Conservation (phyloP, 2,797 vertebrate species). For the Trachurus trachurus region DNA sequence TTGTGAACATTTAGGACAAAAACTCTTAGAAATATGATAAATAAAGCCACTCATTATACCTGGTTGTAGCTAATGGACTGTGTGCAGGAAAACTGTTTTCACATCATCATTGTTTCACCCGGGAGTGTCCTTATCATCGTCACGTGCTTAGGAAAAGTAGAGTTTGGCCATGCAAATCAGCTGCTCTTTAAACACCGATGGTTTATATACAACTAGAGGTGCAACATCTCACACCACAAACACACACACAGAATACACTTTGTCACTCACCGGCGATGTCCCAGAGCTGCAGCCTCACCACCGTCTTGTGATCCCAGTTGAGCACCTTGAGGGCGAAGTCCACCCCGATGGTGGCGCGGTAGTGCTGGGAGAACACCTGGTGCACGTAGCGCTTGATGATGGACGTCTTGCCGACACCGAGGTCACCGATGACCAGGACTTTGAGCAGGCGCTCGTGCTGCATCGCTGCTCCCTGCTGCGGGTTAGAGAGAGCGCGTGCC, state of each 20-base stretch:
- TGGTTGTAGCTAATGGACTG: too few species aligned
- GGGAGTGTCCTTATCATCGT: neutral
- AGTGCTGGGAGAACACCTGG: conserved; percentile 88
- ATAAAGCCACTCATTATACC: too few species aligned
- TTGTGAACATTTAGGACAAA: too few species aligned
- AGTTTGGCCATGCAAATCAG: neutral
- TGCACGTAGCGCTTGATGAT: conserved; percentile 88
- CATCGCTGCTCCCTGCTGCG: conserved; percentile 39
- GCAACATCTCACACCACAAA: neutral
- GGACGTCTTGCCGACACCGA: conserved; percentile 88
- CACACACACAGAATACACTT: neutral
- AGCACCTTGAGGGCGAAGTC: conserved; percentile 88
- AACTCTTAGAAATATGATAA: too few species aligned
- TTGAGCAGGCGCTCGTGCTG: conserved; percentile 87
- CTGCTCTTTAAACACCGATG: neutral
- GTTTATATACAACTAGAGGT: neutral
- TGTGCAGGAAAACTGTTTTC: neutral
- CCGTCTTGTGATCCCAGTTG: conserved; percentile 83
- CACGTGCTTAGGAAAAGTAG: too few species aligned
- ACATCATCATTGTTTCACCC: neutral
- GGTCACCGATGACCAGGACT: conserved; percentile 86
- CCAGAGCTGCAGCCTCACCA: conserved; percentile 88
- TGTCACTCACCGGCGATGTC: conserved; percentile 86
- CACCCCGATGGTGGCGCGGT: conserved; percentile 88
- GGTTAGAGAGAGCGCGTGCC: neutral